Base-by-base conservation (phyloP, 2,888 invertebrate species). In the Muschampia plurimacula region DNA sequence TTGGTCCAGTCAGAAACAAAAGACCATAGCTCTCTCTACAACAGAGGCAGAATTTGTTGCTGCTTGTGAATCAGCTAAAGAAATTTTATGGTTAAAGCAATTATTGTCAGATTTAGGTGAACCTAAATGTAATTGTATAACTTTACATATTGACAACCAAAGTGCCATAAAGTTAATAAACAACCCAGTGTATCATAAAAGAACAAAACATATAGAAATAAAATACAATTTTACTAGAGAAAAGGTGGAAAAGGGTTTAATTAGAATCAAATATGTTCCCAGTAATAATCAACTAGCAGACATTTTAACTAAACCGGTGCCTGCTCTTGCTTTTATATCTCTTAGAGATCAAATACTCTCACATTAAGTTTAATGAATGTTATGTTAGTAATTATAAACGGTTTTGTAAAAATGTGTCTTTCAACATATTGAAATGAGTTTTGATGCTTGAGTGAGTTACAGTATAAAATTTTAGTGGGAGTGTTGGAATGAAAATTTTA, bases 1-100 rank as follows among this genome's bases (percentile, higher is more conserved):
- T 55, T 75, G 75, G 75, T 59, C 72, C 41, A 76, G 74, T 55
- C 72, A 72, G 49, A 77, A 76, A 70, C 77, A 77, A 67, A n/a
- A 28, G n/a, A 64, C 39, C 63, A 36, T 73, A 44, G 75, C 76
- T 12, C 59, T 22, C 22, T 22, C 22, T 22, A 22, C 22, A 22
- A 52, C 52, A 2, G 52, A 52, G 8, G 52, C 75, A 28, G 75
- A 77, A 67, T 76, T 65, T 76, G 46, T 78, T 46, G 75, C 76
- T 41, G 69, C 28, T 39, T 67, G 74, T 74, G 75, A 76, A 67
- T 71, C 75, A 62, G 67, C 74, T 4, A 77, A 72, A 49, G 52
- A 75, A 36, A 15, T 76, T 32, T 73, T 75, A 49, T 77, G 75
- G 74, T 52, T 75, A 22, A 65, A 55, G 49, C 73, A 74, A 10